Conservation (phyloP, 2,113 vertebrate genomes). For the Elanoides forficatus region DNA sequence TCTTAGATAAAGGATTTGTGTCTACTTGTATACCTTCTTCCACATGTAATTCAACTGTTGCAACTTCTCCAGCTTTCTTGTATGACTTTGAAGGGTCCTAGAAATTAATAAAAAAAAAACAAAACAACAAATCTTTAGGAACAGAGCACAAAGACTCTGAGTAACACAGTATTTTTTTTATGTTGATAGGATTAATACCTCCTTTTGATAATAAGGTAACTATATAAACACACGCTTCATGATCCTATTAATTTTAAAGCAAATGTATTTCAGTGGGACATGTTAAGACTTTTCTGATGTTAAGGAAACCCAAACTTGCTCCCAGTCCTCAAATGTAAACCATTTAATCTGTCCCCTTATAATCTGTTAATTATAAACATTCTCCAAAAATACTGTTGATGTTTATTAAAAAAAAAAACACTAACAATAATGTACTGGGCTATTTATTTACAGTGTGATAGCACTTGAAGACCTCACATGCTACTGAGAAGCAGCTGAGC, state of each 20-base stretch:
- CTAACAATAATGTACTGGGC: background rate
- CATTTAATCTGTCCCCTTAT: background rate
- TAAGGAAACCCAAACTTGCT: background rate
- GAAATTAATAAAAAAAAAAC: conserved; percentile 48
- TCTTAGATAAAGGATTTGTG: conserved; percentile 69
- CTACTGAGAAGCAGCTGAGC: background rate
- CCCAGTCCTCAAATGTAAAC: background rate
- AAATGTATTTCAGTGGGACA: background rate
- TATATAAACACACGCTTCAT: background rate
- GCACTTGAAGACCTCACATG: background rate
- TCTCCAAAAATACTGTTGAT: background rate
- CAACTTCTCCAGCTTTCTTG: conserved; percentile 74
- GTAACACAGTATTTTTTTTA: background rate
- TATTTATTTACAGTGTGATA: background rate
- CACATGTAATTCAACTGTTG: conserved; percentile 65
- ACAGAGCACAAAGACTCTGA: background rate
- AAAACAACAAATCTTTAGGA: conserved; percentile 52
- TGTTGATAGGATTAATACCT: background rate
- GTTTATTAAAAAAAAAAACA: background rate
- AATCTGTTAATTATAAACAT: background rate
- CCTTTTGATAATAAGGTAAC: background rate
- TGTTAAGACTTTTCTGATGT: background rate
- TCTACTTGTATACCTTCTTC: conserved; percentile 73
- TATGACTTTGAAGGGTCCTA: conserved; percentile 75
- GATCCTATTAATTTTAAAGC: background rate